Evolutionary conservation across 1,140 invertebrate species (phyloP).

Genomic region (Pseudoatta argentina): DNA sequence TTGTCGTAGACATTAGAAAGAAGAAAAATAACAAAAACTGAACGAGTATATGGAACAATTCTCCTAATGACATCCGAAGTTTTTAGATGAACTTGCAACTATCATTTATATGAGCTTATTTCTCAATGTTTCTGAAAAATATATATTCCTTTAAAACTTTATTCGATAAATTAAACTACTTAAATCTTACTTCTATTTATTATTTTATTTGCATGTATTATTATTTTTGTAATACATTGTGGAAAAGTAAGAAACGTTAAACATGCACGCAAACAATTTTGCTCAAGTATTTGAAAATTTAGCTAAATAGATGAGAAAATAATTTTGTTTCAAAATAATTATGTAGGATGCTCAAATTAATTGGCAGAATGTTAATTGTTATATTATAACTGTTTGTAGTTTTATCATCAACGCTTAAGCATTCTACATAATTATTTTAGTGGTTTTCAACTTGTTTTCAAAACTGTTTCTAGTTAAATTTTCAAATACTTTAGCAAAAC

Average conservation of each 20-base stretch:
- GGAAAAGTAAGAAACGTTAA: not conserved
- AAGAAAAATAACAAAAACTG: constrained; percentile 23
- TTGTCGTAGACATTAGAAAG: constrained; percentile 18
- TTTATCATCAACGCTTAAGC: too few relatives aligned
- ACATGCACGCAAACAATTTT: not conserved
- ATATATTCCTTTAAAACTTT: not conserved
- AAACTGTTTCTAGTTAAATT: too few relatives aligned
- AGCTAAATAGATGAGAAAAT: too few relatives aligned
- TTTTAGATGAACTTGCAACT: not conserved
- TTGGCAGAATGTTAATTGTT: too few relatives aligned
- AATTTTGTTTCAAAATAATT: too few relatives aligned
- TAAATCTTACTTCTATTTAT: not conserved
- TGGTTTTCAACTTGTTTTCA: too few relatives aligned
- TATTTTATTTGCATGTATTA: not conserved
- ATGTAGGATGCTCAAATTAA: too few relatives aligned
- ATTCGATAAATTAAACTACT: not conserved
- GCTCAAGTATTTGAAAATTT: not conserved
- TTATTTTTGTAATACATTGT: constrained; percentile 3
- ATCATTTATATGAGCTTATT: not conserved
- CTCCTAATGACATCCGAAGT: not conserved
- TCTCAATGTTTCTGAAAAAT: not conserved
- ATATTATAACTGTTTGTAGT: too few relatives aligned
- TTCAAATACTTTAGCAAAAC: too few relatives aligned
- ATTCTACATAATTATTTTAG: too few relatives aligned
- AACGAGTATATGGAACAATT: not conserved